Base-by-base conservation (phyloP, 2,113 vertebrate species). In the Brienomyrus brachyistius region DNA sequence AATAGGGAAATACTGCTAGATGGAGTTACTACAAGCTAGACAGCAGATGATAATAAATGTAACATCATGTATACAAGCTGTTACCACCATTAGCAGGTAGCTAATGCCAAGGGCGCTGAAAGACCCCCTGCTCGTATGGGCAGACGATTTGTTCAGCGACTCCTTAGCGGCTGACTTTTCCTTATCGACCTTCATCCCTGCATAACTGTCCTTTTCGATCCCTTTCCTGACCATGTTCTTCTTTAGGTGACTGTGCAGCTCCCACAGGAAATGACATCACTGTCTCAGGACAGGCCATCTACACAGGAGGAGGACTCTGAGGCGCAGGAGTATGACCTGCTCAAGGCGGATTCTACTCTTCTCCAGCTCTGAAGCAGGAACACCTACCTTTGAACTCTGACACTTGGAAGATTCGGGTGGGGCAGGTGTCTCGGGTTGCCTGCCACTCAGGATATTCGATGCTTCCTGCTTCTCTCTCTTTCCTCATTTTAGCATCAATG, bases 281-380 rank as follows among this genome's bases (percentile, higher is more conserved):
- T 59, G 27, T 47, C 88, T 35, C 89, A 8, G 4, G 1, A 17
- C 0, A 13, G 23, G 27, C 31, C 23, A 21, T 19, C 35, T 80
- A 8, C 31, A 43, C 87, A 6, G 66, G 56, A 40, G 40, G 89
- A 21, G 35, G 91, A 92, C n/a, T 31, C 35, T 3, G 86, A 91
- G n/a, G 86, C 66, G 0, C 89, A 88, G 6, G 96, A 96, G 48
- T 92, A 94, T 0, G 94, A 95, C 0, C 93, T 95, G 45, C 92
- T 96, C 90, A 85, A 48, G 10, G 51, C 4, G 27, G 85, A 87
- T 48, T 11, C 82, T 21, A 84, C 82, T 48, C 7, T 45, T 13
- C 19, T 48, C 10, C 43, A 48, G 82, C 82, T 84, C 43, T 45
- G 45, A 48, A 4, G 21, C 43, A 11, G 45, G 40, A 45, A 82